Evolutionary conservation across 2,113 vertebrate species (phyloP).

Genomic region (Pollimyrus isidori): DNA sequence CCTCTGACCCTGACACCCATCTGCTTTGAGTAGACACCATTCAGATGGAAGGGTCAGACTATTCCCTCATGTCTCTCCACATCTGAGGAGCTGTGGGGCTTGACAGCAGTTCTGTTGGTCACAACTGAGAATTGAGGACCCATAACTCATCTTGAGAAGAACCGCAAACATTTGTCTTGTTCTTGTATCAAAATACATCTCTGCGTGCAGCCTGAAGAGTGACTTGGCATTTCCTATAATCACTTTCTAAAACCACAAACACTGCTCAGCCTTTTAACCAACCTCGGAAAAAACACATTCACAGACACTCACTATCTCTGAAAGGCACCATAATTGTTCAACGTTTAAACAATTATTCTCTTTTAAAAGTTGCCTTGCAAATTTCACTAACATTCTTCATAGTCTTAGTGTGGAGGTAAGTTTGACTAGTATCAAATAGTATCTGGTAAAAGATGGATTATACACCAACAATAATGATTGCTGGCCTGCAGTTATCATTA

Average conservation of each 20-base stretch:
- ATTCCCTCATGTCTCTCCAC: neutral
- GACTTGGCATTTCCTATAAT: neutral
- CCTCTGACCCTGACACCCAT: neutral
- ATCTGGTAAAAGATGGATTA: neutral
- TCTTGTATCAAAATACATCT: neutral
- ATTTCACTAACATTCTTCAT: neutral
- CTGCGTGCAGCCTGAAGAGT: neutral
- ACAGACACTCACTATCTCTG: neutral
- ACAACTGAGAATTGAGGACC: neutral
- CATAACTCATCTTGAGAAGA: neutral
- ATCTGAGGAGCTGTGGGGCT: neutral
- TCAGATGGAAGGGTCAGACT: neutral
- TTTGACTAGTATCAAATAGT: neutral
- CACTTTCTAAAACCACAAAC: neutral
- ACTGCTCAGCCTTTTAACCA: neutral
- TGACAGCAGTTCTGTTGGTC: neutral
- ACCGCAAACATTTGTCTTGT: neutral
- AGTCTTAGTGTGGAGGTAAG: neutral
- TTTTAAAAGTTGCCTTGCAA: neutral
- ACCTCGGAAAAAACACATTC: neutral
- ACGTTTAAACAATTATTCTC: neutral
- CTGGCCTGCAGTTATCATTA: neutral
- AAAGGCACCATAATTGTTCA: neutral
- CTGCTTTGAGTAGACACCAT: neutral
- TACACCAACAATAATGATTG: neutral